These are phyloP conservation scores for Geothlypis trichas DNA, from an alignment of 2,113 vertebrate genomes.

Conservation along the genomic window DNA sequence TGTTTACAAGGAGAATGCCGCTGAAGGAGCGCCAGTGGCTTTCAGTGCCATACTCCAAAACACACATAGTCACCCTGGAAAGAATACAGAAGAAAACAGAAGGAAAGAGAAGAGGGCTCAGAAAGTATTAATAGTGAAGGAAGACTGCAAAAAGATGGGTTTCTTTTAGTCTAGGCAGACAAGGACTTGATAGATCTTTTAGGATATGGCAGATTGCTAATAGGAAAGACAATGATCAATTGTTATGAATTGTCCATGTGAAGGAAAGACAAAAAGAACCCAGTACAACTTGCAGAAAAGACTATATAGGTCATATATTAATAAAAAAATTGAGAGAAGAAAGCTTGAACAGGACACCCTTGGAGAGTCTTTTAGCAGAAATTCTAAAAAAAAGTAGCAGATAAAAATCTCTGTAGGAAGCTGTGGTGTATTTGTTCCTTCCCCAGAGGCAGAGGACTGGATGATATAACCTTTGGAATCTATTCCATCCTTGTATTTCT, in stretches of 20 bases:
- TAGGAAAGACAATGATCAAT: neutral
- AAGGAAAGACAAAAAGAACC: neutral
- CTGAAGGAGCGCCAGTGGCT: neutral
- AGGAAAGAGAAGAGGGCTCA: neutral
- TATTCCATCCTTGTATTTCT: conserved; percentile 18
- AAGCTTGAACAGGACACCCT: conserved; percentile 13
- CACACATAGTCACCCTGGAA: neutral
- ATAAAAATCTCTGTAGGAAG: conserved; percentile 50
- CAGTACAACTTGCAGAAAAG: neutral
- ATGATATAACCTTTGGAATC: conserved; percentile 49
- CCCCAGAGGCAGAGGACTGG: neutral
- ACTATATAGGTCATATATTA: conserved; percentile 48
- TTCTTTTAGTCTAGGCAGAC: neutral
- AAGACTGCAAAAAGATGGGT: neutral
- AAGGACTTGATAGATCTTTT: neutral
- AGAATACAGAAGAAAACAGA: neutral
- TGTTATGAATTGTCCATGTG: neutral
- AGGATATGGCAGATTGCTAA: neutral
- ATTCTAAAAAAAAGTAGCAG: conserved; percentile 17
- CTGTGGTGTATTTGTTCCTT: conserved; percentile 5
- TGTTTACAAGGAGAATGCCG: neutral
- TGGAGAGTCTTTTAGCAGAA: conserved; percentile 25
- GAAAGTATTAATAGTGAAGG: neutral
- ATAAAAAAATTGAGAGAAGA: neutral
- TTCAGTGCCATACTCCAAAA: neutral